Evolutionary conservation across 2,113 vertebrate species (phyloP), one percentile per base, ranked within the genome.

Genomic region (Plestiodon gilberti): DNA sequence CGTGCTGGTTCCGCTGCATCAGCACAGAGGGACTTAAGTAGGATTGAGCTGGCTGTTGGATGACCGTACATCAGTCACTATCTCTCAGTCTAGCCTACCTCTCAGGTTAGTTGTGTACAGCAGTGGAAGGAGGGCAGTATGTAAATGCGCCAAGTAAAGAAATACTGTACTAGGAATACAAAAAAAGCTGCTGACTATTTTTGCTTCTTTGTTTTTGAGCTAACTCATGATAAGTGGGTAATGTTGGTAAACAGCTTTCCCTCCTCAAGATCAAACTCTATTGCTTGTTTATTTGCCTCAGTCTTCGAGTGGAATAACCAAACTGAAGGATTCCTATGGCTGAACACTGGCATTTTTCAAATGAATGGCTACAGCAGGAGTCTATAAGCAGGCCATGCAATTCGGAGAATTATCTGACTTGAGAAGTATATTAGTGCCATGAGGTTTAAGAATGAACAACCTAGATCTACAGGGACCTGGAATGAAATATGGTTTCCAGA

Each of bases 241-340:
- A 73, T 73, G 70, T 33, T 30, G 6, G 35, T 78, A 80, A 88
- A 69, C 89, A 88, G 40, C 90, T 93, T 79, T 85, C 1, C n/a
- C 77, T 84, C 80, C 93, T 93, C 33, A 2, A 91, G 91, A 89
- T 82, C 83, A 18, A 75, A 52, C 11, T 64, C 78, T 89, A 7
- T 71, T 89, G 78, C 43, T 87, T 90, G 40, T 89, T 93, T 93
- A 92, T 93, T 94, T 94, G 91, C 93, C 88, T 92, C 90, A 89
- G 85, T 69, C 87, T 92, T 10, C 0, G 88, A 92, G 38, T 93
- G 84, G 87, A 93, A 91, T 33, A 70, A 35, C 43, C 87, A 91
- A 93, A 90, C 88, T 64, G 76, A 90, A 87, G 90, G 67, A 84
- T 92, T 90, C 88, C 82, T 77, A 69, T 89, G 90, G 92, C 67